Evolutionary conservation across 2,113 vertebrate genomes (phyloP), one percentile per base, ranked within the genome.

Genomic region (Rhizomys pruinosus): DNA sequence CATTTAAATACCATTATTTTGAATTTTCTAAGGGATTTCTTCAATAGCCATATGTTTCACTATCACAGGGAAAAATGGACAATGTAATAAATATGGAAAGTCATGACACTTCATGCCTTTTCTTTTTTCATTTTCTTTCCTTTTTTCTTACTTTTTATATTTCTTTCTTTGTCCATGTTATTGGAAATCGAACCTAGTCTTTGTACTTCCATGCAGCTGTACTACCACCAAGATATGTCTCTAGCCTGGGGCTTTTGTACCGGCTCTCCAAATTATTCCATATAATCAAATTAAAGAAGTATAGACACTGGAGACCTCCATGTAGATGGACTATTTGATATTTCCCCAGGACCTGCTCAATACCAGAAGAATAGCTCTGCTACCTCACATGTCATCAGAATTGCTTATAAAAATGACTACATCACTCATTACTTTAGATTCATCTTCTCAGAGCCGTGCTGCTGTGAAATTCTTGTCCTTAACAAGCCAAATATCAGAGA

Each of bases 341-440:
- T 32, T 59, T 52, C 29, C 37, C 57, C 34, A 64, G 47, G 1
- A 71, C n/a, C 59, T 66, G 32, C 12, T 74, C 39, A 63, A 39
- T 42, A 17, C 11, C 2, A n/a, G 2, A 78, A 73, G 2, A 84
- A 73, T 0, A 12, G 2, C 22, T 29, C 29, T 61, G 5, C 25
- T 44, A 5, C 0, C 34, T 0, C 10, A 25, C 8, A 47, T 17
- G 7, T 6, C 11, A 13, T 11, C 12, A 19, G 6, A 8, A 76
- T 12, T 22, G 32, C 11, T 73, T 44, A 44, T 32, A 59, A 59
- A 39, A 44, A 73, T 68, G 44, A 47, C 10, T 22, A 37, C 1
- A 39, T 42, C 12, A 15, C 2, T 87, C 23, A 52, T 15, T 3
- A 4, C 61, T 89, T 39, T 13, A 10, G 3, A 17, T 90, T 34